Percentiles rank a stretch among this genome's conserved stretches.
These are phyloP conservation scores for Bovichtus diacanthus DNA, from an alignment of 2,797 vertebrate genomes.

Conservation along the genomic window DNA sequence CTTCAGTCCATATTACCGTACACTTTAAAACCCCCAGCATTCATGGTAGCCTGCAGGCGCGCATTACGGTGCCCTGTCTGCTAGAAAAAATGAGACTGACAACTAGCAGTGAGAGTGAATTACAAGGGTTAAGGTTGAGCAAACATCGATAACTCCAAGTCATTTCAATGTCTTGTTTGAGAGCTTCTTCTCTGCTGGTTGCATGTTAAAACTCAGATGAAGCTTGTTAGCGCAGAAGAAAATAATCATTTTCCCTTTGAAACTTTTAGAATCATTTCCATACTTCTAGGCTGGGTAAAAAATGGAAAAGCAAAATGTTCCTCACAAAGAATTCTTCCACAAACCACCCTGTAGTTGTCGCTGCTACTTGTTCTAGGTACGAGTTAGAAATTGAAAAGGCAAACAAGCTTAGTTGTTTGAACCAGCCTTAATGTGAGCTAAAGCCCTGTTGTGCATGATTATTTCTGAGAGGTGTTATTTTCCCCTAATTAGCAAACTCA, in stretches of 20 bases:
- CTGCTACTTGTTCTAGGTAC: not conserved
- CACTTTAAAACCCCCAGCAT: constrained; percentile 28
- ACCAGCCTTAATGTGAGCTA: not conserved
- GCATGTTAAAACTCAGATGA: constrained; percentile 21
- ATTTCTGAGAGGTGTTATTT: constrained; percentile 14
- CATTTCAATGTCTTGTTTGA: constrained; percentile 30
- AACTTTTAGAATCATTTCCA: not conserved
- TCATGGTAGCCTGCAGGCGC: constrained; percentile 58
- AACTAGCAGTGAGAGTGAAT: constrained; percentile 69
- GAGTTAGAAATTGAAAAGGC: not conserved
- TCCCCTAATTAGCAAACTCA: constrained; percentile 4
- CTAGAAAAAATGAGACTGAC: constrained; percentile 50
- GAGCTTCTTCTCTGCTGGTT: constrained; percentile 42
- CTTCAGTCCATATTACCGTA: constrained; percentile 57
- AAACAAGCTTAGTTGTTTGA: not conserved
- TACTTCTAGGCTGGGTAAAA: not conserved
- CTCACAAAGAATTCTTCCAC: not conserved
- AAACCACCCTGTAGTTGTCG: not conserved
- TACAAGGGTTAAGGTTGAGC: constrained; percentile 54
- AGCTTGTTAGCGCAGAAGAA: constrained; percentile 16
- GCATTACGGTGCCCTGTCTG: constrained; percentile 29
- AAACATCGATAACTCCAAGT: constrained; percentile 51
- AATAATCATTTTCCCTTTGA: not conserved
- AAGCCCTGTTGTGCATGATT: not conserved
- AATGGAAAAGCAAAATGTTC: not conserved